Base-by-base conservation (phyloP, 2,797 vertebrate species). In the Sitta carolinensis region DNA sequence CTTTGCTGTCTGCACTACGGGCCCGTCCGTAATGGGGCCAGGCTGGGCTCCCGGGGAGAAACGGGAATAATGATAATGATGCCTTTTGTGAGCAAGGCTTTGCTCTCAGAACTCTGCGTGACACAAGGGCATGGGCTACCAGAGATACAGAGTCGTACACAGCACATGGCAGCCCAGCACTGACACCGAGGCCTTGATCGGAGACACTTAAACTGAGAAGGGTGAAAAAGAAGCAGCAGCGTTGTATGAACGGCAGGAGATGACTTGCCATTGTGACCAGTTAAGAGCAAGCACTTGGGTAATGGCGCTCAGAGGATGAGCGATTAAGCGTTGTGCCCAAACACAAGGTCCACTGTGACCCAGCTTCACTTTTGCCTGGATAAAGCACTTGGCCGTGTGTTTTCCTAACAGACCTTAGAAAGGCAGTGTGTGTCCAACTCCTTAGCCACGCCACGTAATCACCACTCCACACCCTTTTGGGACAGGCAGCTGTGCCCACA, bases 141-240 rank as follows among this genome's bases (percentile, higher is more conserved):
- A 16, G 42, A 58, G 52, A 38, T 43, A 17, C 48, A 7, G 13
- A 0, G 48, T 20, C 51, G 21, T 23, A 26, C 8, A 10, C 0
- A 7, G 45, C 1, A 2, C 51, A 11, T 3, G 9, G 52, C 58
- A 75, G 26, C 48, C 51, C 55, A 55, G 68, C 47, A 61, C 5
- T 5, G 23, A 26, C 80, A 87, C 8, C 50, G 5, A 64, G 34
- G 29, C 32, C 45, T 55, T n/a, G 20, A 36, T 11, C 30, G 19
- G 22, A 58, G 16, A 20, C 7, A 13, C 42, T 68, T 30, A 16
- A 48, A 55, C 16, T 36, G 50, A 64, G 10, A 68, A 62, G 15
- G 34, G 17, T 26, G 34, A 75, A 59, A 29, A 64, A 32, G 38
- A 38, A 63, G 62, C 40, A 13, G 30, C 20, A 14, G 57, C 15